Base-by-base conservation (phyloP, 2,113 vertebrate species). In the Petaurus breviceps region DNA sequence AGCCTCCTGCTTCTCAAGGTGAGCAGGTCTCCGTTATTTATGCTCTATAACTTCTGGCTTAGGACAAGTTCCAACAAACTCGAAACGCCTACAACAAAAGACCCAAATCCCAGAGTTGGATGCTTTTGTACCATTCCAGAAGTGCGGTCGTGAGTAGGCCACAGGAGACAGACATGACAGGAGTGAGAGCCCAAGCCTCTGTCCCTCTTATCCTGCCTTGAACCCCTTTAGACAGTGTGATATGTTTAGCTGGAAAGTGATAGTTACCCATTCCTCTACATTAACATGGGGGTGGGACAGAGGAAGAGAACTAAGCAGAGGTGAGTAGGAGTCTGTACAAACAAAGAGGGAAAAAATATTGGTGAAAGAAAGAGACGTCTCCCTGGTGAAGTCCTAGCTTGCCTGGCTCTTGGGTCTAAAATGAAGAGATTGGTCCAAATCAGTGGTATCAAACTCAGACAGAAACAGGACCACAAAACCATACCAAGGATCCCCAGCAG, bases 1-100 rank as follows among this genome's bases (percentile, higher is more conserved):
- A 10, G 90, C 89, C 90, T 95, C 51, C 46, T 97, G 94, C 93
- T 68, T 14, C 53, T 95, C 77, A 10, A 53, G 22, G 14, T 57
- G 5, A 77, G 94, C 95, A 95, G 43, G 23, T 31, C 90, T 94
- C 57, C 61, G 22, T 68, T 37, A 68, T 4, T 46, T 57, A 68
- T 49, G 43, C 43, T 92, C 11, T 1, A 16, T 89, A 93, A 91
- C 95, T 54, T 28, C 89, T 49, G 47, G 47, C 16, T 51, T 92
- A 0, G 11, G 12, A 24, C 0, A 43, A 52, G 90, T 77, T 6
- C 51, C 43, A 94, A 93, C 91, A 94, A 96, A 90, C 8, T 1
- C 7, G 51, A 19, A 54, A 23, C 0, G 47, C 51, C 22, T 3
- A 0, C 2, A 25, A 93, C 8, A 26, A 92, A 43, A 91, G 14